phyloP scores from a whole-genome alignment of 2,888 invertebrate species.

The Leptopilina syphax region DNA sequence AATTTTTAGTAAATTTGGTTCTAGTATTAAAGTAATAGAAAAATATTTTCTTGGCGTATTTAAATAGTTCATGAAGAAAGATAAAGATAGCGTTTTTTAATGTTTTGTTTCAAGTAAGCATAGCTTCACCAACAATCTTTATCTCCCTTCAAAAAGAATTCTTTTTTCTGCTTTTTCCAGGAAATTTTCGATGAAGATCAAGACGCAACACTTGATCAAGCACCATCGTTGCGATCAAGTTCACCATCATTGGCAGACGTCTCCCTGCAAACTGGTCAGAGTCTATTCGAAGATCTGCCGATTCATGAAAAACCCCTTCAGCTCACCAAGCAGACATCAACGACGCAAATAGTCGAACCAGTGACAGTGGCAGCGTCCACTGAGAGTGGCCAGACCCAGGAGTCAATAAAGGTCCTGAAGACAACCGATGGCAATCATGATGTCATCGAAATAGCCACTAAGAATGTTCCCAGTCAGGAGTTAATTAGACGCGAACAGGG shows the following conservation, averaged over 20 bases:
- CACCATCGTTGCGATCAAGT: conserved; percentile 65
- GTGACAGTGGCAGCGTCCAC: conserved; percentile 42
- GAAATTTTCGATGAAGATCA: conserved; percentile 56
- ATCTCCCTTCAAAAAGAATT: conserved; percentile 43
- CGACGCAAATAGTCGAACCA: conserved; percentile 63
- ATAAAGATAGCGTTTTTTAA: too few relatives aligned
- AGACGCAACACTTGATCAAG: conserved; percentile 71
- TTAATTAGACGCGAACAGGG: conserved; percentile 51
- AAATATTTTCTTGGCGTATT: too few relatives aligned
- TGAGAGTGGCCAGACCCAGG: conserved; percentile 64
- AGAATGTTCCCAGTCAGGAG: conserved; percentile 64
- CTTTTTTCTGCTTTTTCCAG: conserved; percentile 47
- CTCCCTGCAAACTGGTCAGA: conserved; percentile 73
- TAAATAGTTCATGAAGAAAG: too few relatives aligned
- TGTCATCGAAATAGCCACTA: conserved; percentile 75
- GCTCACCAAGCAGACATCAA: conserved; percentile 70
- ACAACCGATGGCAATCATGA: conserved; percentile 72
- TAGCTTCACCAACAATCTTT: conserved; percentile 7
- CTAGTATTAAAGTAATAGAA: too few relatives aligned
- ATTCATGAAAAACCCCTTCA: conserved; percentile 63
- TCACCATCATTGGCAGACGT: conserved; percentile 71
- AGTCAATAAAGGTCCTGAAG: conserved; percentile 71
- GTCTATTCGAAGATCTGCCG: conserved; percentile 64
- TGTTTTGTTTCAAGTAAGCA: too few relatives aligned
- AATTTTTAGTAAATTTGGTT: too few relatives aligned